A percentile compares a stretch with the other conserved stretches of the same genome.
phyloP scores from a whole-genome alignment of 1,140 invertebrate genomes.

The Chelonus insularis region DNA sequence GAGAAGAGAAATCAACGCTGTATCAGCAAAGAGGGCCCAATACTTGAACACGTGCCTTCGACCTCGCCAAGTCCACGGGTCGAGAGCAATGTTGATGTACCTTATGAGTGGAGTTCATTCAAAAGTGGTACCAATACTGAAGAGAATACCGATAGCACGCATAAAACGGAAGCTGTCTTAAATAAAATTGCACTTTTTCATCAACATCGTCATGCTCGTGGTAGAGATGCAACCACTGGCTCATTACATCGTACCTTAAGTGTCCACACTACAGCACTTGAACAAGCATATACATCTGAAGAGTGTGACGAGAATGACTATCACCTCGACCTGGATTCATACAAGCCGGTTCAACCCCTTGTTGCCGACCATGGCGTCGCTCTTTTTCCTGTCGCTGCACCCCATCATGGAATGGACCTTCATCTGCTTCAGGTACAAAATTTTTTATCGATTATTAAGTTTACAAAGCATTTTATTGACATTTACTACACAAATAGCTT shows the following conservation, averaged over 20 bases:
- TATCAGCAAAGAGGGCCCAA: constrained; percentile 50
- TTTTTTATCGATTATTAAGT: too few species aligned
- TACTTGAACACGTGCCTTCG: constrained; percentile 54
- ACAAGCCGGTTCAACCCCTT: constrained; percentile 83
- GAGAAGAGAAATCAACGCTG: constrained; percentile 43
- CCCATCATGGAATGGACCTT: constrained; percentile 71
- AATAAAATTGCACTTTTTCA: constrained; percentile 77
- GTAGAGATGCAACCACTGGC: constrained; percentile 58
- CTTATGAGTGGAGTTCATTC: constrained; percentile 46
- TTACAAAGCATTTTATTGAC: too few species aligned
- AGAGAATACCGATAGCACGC: constrained; percentile 7
- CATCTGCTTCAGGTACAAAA: constrained; percentile 73
- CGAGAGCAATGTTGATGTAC: constrained; percentile 47
- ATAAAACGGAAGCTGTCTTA: constrained; percentile 70
- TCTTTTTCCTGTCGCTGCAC: constrained; percentile 72
- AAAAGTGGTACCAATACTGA: constrained; percentile 5
- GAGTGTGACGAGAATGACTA: constrained; percentile 66
- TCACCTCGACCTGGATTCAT: constrained; percentile 74
- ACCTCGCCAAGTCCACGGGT: constrained; percentile 46
- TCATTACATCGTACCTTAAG: constrained; percentile 54
- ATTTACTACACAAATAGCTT: too few species aligned
- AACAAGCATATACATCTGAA: constrained; percentile 60
- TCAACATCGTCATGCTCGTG: constrained; percentile 70
- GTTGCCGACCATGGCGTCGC: constrained; percentile 85
- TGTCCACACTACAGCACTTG: constrained; percentile 62